These are phyloP conservation scores for Drosophila helvetica DNA, from an alignment of 2,888 invertebrate genomes.

Conservation along the genomic window DNA sequence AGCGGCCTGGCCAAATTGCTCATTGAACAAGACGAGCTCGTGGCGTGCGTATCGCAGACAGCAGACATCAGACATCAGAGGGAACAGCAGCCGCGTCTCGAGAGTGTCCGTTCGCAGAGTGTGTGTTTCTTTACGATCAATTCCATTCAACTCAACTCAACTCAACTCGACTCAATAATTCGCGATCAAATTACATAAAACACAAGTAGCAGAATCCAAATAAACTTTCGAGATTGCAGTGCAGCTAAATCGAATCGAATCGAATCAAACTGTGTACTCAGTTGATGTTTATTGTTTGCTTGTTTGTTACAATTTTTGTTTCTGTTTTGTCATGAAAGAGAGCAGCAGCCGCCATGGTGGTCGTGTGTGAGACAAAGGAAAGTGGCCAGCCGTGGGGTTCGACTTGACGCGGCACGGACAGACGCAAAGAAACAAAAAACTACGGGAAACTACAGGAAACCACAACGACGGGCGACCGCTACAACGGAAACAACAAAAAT, in stretches of 20 bases:
- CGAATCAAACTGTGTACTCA: constrained; percentile 17
- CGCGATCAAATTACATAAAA: constrained; percentile 25
- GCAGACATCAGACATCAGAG: not conserved
- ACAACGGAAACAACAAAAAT: constrained; percentile 47
- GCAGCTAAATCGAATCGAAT: not conserved
- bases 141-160: not conserved
- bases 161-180: constrained; percentile 10
- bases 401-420: constrained; percentile 27
- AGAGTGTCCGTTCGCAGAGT: too few species aligned
- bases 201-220: not conserved
- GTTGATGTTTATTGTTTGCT: constrained; percentile 17
- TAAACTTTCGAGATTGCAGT: constrained; percentile 12
- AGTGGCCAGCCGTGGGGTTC: constrained; percentile 62
- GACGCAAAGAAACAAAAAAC: constrained; percentile 22
- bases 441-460: constrained; percentile 33
- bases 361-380: constrained; percentile 74
- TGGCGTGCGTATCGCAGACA: constrained; percentile 68
- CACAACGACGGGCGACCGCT: constrained; percentile 28
- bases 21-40: constrained; percentile 78
- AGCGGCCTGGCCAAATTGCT: constrained; percentile 47
- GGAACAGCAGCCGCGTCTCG: too few species aligned
- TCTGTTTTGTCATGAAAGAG: constrained; percentile 25
- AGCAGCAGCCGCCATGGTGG: constrained; percentile 35
- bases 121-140: not conserved
- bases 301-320: constrained; percentile 13